Base-by-base conservation (phyloP, 1,140 invertebrate species). In the Drosophila littoralis region DNA sequence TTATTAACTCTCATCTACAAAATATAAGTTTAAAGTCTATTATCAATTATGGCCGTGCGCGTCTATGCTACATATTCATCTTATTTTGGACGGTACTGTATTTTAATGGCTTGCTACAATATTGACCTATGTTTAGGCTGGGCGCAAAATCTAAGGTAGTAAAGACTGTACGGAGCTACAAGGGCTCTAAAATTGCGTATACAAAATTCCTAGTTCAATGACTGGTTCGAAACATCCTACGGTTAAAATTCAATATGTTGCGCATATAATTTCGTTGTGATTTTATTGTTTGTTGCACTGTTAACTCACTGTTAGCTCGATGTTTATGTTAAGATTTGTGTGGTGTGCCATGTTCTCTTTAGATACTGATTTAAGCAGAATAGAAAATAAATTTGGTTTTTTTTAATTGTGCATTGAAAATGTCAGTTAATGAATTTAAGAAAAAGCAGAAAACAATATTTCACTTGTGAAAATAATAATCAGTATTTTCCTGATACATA, bases 11-110 rank as follows among this genome's bases (percentile, higher is more conserved):
- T 46, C 32, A 43, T 42, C 82, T 84, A 85, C 68, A 86, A 88
- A 76, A 69, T 51, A 88, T 79, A 64, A 63, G 36, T 36, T 36
- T 60, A 12, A 68, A 68, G 36, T 70, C 57, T 75, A 70, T 68
- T 33, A 60, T 60, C 45, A 59, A 50, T 50, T 61, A 36, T 74
- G 71, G 72, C 35, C 48, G 59, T 70, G 66, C 65, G 51, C 36
- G 40, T 48, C 65, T 74, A 73, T 43, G 36, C 57, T 74, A 73
- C 17, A 60, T 38, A 32, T 46, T 46, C 38, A 5, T 46, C 7
- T 46, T 40, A 50, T 22, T 57, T 72, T 88, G 83, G 83, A 88
- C 83, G 83, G 83, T 88, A 83, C 83, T 77, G 64, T 72, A 78
- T 70, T 82, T 35, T 42, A 40, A 70, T 54, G 51, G 51, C 51